Evolutionary conservation across 2,113 vertebrate species (phyloP), one percentile per base, ranked within the genome.

Genomic region (Petroica traversi): DNA sequence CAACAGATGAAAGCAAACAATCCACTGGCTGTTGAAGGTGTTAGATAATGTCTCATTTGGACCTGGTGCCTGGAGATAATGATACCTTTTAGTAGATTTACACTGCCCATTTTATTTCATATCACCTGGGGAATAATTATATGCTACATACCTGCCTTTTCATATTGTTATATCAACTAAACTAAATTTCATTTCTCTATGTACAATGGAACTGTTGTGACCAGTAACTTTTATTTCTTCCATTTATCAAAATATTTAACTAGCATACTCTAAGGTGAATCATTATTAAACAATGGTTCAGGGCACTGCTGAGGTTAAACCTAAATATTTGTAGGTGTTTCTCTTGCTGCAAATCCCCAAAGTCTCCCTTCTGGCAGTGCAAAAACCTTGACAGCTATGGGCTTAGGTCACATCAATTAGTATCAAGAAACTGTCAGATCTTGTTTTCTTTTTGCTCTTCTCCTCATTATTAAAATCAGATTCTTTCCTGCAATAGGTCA

Each of bases 381-480:
- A 95, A 82, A 92, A 86, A 87, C 49, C 77, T 85, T 93, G 96
- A 82, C 77, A 94, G 88, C 54, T 85, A 26, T 93, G 93, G 95
- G 92, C 75, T 97, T 94, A 97, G 85, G 96, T 97, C 85, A 94
- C 58, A 90, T 63, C 62, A 76, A 64, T 97, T 88, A 96, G 72
- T 95, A 95, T 91, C 88, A 95, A 96, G 96, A 66, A 94, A 48
- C 68, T 97, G 97, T 95, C 95, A 97, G 93, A 72, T 57, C 74
- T 71, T 61, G 93, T 97, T 97, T 97, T 72, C 67, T 95, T 95
- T 93, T 71, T 45, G 29, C 77, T 88, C 1, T 92, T 96, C 95
- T 72, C 54, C 97, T 98, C 95, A 89, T 98, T 97, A 97, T 94
- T 80, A 51, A 96, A 95, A 97, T 81, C 66, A 72, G 54, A 87